Evolutionary conservation across 2,113 vertebrate species (phyloP).

Genomic region (Caloenas nicobarica): DNA sequence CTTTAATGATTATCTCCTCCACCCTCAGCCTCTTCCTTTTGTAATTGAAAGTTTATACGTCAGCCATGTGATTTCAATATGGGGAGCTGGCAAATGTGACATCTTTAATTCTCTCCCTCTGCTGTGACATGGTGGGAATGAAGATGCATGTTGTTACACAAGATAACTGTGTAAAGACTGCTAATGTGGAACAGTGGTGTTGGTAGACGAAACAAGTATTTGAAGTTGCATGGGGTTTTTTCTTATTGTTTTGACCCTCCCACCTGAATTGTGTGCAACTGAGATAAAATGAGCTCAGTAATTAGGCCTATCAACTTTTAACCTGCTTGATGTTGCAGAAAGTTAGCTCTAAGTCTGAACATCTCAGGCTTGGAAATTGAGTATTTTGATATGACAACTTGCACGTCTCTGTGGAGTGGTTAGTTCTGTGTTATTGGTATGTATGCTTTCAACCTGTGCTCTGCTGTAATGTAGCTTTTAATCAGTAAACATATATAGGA

Average conservation of each 20-base stretch:
- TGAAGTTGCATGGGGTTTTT: background rate
- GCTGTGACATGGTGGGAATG: background rate
- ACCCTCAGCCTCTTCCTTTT: background rate
- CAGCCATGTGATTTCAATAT: background rate
- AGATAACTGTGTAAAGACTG: background rate
- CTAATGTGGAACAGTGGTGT: background rate
- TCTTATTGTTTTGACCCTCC: background rate
- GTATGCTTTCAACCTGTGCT: background rate
- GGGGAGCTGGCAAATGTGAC: background rate
- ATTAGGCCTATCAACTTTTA: background rate
- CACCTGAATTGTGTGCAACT: background rate
- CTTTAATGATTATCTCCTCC: constrained; percentile 27
- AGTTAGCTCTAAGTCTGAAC: background rate
- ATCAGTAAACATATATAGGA: background rate
- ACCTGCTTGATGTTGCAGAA: background rate
- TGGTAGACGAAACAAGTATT: background rate
- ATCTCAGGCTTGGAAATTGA: background rate
- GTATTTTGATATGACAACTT: background rate
- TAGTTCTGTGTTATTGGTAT: background rate
- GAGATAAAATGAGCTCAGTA: background rate
- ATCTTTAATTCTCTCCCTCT: background rate
- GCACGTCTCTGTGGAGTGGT: background rate
- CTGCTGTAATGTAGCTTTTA: background rate
- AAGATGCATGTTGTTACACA: background rate
- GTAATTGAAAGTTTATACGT: constrained; percentile 43